Percentiles rank a stretch among this genome's conserved stretches.
Conservation (phyloP, 2,888 invertebrate genomes). For the Isoperla grammatica region DNA sequence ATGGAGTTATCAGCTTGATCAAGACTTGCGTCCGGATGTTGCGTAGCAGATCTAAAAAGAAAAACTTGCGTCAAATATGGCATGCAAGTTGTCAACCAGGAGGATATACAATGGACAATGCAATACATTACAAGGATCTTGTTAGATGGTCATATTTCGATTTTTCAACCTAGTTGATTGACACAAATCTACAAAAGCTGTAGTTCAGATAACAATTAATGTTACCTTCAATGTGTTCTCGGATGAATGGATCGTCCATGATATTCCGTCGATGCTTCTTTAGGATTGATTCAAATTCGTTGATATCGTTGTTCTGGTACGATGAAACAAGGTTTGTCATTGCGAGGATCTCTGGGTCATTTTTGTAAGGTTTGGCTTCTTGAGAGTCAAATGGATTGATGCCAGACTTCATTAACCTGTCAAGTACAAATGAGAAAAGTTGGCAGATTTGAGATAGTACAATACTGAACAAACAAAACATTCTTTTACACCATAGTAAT, state of each 20-base stretch:
- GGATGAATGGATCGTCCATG: constrained; percentile 98
- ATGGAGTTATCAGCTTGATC: constrained; percentile 94
- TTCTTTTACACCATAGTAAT: neutral
- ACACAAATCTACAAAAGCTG: neutral
- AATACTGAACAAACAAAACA: neutral
- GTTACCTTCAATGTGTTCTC: constrained; percentile 92
- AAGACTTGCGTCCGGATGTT: constrained; percentile 97
- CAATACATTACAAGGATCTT: neutral
- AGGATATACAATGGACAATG: too few species aligned
- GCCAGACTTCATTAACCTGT: constrained; percentile 96
- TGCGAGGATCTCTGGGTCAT: constrained; percentile 97
- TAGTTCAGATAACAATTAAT: constrained; percentile 28
- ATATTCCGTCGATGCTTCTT: constrained; percentile 91
- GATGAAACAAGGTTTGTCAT: constrained; percentile 98
- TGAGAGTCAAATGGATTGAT: constrained; percentile 99
- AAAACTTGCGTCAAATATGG: constrained; percentile 8
- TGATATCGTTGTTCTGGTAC: constrained; percentile 97
- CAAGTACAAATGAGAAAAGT: constrained; percentile 19
- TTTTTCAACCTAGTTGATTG: too few species aligned
- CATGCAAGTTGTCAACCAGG: neutral
- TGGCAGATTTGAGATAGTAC: neutral
- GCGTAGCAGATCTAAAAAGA: constrained; percentile 68
- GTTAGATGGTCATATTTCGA: too few species aligned
- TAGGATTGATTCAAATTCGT: constrained; percentile 94
- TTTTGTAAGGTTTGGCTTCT: constrained; percentile 99